These are phyloP conservation scores for Thysanoteuthis rhombus DNA, from an alignment of 2,888 invertebrate species.

Conservation along the genomic window DNA sequence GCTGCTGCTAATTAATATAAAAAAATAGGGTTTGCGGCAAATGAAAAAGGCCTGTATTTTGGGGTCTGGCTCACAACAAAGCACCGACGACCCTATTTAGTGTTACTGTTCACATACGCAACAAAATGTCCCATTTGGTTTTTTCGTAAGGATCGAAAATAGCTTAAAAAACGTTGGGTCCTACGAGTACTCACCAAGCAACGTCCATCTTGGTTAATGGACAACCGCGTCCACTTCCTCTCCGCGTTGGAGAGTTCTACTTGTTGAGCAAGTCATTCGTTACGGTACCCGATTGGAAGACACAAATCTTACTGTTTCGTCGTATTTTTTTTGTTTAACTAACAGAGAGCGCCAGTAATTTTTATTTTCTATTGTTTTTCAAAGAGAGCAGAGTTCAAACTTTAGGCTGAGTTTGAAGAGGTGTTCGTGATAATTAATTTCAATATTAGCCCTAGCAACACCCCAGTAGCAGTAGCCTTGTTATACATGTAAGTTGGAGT, in stretches of 20 bases:
- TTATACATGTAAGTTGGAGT: too few relatives aligned
- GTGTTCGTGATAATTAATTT: background rate
- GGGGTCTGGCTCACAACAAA: background rate
- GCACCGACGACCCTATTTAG: background rate
- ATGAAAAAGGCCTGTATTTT: background rate
- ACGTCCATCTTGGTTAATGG: background rate
- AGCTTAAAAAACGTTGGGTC: background rate
- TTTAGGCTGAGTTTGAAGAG: background rate
- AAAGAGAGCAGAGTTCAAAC: background rate
- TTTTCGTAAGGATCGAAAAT: background rate
- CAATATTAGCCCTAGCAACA: background rate
- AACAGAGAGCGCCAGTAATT: background rate
- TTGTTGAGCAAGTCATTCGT: background rate
- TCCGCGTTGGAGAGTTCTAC: background rate
- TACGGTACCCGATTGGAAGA: background rate
- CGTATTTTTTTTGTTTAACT: background rate
- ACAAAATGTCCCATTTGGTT: background rate
- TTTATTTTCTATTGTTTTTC: background rate
- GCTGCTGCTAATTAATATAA: background rate
- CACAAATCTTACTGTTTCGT: background rate
- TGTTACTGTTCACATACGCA: background rate
- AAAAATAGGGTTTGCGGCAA: background rate
- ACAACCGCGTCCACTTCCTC: background rate
- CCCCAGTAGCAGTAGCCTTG: background rate
- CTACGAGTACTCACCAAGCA: background rate